Evolutionary conservation across 2,797 vertebrate genomes (phyloP), one percentile per base, ranked within the genome.

Genomic region (Anguilla anguilla): DNA sequence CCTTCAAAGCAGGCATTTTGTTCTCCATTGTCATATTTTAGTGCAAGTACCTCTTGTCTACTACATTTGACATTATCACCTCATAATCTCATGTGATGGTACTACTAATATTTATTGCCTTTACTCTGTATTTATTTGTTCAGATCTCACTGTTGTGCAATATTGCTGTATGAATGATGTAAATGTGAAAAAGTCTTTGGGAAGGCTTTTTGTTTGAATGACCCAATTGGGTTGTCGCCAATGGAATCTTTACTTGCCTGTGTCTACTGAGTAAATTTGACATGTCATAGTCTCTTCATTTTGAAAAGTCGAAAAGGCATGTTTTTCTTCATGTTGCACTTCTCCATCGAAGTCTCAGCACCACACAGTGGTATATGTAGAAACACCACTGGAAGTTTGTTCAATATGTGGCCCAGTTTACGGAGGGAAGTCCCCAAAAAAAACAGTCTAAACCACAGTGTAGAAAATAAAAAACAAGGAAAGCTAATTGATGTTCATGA

Each of bases 101-200:
- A n/a, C 9, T 51, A 82, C 79, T 82, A 51, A 82, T 82, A 82
- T 82, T 51, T 82, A 82, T 51, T 82, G 51, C 22, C 25, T 22
- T 82, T 49, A 25, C 19, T 2, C 22, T 82, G 25, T 82, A 51
- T 82, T 11, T 9, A 11, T 82, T 49, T 7, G 51, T 82, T 51
- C 46, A 82, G 79, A 82, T 49, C 25, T 51, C 25, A 49, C 46
- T 82, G 79, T 82, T 51, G 79, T 82, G 79, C 10, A 51, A 49
- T 82, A 51, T 82, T 82, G 6, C 22, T 82, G 22, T 82, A 28
- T n/a, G 43, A 5, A 82, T 2, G 3, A 77, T 7, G 19, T 43
- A 77, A 39, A 49, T 82, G 74, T 82, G 0, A 25, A 28, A 49
- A 82, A 25, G 46, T 25, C 0, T 43, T 25, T n/a, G 7, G 19